phyloP scores from a whole-genome alignment of 2,888 invertebrate genomes.

The Chalcis sispes region DNA sequence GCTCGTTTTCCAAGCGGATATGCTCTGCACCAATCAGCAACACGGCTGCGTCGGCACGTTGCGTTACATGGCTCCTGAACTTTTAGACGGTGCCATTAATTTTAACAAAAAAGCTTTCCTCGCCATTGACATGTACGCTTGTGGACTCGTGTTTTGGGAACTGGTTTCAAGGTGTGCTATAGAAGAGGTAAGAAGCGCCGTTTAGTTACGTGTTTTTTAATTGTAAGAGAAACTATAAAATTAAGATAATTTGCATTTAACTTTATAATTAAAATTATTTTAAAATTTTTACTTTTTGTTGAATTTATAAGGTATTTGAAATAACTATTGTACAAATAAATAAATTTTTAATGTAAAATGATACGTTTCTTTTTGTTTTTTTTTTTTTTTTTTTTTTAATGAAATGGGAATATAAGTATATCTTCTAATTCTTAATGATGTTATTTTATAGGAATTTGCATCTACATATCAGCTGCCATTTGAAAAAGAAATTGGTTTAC shows the following conservation, averaged over 20 bases:
- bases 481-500: constrained; percentile 92
- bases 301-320: neutral
- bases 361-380: no score
- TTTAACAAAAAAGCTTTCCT: constrained; percentile 96
- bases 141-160: constrained; percentile 97
- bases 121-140: constrained; percentile 98
- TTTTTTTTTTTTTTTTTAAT: no score
- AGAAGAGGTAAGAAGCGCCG: constrained; percentile 75
- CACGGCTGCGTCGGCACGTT: constrained; percentile 96
- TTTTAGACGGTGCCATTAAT: constrained; percentile 95
- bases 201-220: neutral
- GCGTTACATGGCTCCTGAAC: constrained; percentile 97
- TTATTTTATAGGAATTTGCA: constrained; percentile 78
- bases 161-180: constrained; percentile 87
- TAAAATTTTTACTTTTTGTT: no score
- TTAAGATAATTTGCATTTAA: neutral
- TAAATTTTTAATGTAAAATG: no score
- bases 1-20: constrained; percentile 92
- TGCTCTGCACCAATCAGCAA: constrained; percentile 91
- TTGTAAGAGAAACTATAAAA: no score
- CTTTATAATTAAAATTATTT: constrained; percentile 17
- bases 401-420: no score
- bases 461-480: constrained; percentile 93
- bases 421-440: no score
- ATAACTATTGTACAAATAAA: neutral